Evolutionary conservation across 2,888 invertebrate species (phyloP).

Genomic region (Calliopum simillimum): DNA sequence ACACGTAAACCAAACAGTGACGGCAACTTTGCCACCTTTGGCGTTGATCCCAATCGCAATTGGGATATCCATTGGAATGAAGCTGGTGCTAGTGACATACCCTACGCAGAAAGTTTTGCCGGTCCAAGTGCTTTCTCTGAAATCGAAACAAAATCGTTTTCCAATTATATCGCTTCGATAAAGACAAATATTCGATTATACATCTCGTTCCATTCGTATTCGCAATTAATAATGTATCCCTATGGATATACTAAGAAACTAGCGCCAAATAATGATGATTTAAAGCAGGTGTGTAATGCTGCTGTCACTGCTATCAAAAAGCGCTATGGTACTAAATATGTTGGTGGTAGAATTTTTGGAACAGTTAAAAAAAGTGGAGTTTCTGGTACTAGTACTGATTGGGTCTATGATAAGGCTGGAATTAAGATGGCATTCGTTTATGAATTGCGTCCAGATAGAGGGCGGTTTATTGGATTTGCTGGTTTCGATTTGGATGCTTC

Average conservation of each 20-base stretch:
- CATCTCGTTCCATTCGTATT: constrained; percentile 81
- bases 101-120: constrained; percentile 75
- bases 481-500: constrained; percentile 77
- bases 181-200: constrained; percentile 72
- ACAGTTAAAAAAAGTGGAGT: constrained; percentile 71
- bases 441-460: constrained; percentile 69
- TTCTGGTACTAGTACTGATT: constrained; percentile 74
- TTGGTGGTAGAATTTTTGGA: constrained; percentile 67
- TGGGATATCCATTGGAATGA: constrained; percentile 78
- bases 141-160: constrained; percentile 71
- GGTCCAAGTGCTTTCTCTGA: constrained; percentile 80
- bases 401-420: constrained; percentile 71
- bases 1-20: constrained; percentile 70
- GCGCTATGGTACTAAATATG: constrained; percentile 66
- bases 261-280: constrained; percentile 69
- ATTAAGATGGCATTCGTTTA: constrained; percentile 73
- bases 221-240: constrained; percentile 77
- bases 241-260: constrained; percentile 71
- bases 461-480: constrained; percentile 35
- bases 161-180: constrained; percentile 70
- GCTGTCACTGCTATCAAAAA: constrained; percentile 56
- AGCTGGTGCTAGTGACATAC: constrained; percentile 70
- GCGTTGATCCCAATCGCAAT: constrained; percentile 83
- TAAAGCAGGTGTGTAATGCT: constrained; percentile 62
- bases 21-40: constrained; percentile 72